Base-by-base conservation (phyloP, 2,113 vertebrate genomes). In the Paradisaea rubra region DNA sequence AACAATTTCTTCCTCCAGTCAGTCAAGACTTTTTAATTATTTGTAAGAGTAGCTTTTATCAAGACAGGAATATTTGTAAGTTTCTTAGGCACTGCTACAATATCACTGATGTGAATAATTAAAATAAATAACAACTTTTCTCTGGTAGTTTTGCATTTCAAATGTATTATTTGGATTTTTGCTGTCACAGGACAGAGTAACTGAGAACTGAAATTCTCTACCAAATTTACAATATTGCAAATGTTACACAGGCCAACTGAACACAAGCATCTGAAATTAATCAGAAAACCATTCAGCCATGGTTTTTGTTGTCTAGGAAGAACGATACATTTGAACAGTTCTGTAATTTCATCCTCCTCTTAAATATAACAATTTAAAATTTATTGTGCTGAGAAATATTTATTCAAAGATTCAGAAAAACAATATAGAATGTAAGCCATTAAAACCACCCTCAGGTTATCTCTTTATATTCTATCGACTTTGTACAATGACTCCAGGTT, bases 341-440 rank as follows among this genome's bases (percentile, higher is more conserved):
- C 68, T 89, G 59, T 86, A 93, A 94, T 73, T 83, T 85, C 54
- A 69, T 80, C 54, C 63, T 14, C 10, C 20, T 93, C 39, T 73
- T 91, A 52, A 70, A 82, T 91, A 65, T 61, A 94, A 54, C 13
- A 71, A 88, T 81, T 80, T 83, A 82, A 88, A 93, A 91, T 69
- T 53, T 91, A 86, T 87, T 89, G 24, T 88, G 56, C 27, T 54
- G 20, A 89, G 16, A 73, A 95, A 89, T 91, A 86, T 71, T 91
- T 94, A 92, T 82, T 92, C 65, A 87, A 87, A 81, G 60, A 61
- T 79, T 89, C 39, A 82, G 54, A 30, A 77, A 94, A 89, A 94
- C 20, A 56, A 68, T 85, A 89, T 20, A 64, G 25, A 71, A 87
- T 68, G 30, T 42, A 86, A 93, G 89, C 24, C 10, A 74, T 85